Evolutionary conservation across 2,888 invertebrate genomes (phyloP), one percentile per base, ranked within the genome.

Genomic region (Miltochrista miniata): DNA sequence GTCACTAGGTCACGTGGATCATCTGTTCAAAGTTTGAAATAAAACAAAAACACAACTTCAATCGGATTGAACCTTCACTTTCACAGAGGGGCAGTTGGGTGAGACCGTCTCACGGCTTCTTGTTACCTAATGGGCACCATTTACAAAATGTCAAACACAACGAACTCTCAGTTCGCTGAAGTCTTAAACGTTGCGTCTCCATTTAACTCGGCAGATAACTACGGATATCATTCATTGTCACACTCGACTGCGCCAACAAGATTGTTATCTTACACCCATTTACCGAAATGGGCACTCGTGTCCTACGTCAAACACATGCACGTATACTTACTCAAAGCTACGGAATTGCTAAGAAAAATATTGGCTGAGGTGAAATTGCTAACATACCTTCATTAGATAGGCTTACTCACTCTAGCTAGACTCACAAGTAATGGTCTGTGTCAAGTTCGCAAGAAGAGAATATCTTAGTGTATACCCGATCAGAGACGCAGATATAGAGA

Each of bases 231-330:
- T 30, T 42, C n/a, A 57, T 36, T 57, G 33, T 52, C 33, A 46
- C 45, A 61, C 15, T 42, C 46, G 41, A 58, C 36, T 51, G 49
- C 42, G 14, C 45, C 40, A 65, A 46, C 65, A 58, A 41, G 52
- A 48, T 47, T 53, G 54, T 51, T 58, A 51, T 58, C 48, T 48
- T 48, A 43, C 45, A 49, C n/a, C 34, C 47, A 61, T 54, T 65
- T 51, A 33, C 48, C 33, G 29, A 54, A 65, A 64, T 59, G 29
- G 54, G 45, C 51, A 18, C 47, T 54, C 18, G 33, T 47, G 48
- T 58, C 46, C n/a, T 18, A 39, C 49, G 65, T 61, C 65, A 61
- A 29, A 51, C 45, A 49, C 63, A 63, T 15, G 12, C 7, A 30
- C 11, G 45, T 45, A 34, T 48, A 57, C 50, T 54, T 51, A 24